Conservation (phyloP, 2,888 invertebrate species). For the Plemyria rubiginata region DNA sequence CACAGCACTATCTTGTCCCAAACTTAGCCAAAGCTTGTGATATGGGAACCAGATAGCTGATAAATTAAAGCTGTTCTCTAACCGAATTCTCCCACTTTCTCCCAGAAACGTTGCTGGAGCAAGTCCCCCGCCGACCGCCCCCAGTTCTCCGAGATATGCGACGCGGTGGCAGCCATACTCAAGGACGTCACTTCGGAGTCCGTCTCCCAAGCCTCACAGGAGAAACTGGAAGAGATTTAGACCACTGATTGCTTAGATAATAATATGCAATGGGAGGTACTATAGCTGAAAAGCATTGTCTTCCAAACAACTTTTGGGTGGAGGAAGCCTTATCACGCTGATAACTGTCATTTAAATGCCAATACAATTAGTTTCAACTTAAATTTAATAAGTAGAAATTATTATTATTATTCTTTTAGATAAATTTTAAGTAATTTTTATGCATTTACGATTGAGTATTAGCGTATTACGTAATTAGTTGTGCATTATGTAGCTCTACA, state of each 20-base stretch:
- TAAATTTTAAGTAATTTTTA: conserved; percentile 40
- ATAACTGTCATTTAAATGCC: no score
- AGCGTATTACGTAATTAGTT: conserved; percentile 7
- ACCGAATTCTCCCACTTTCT: neutral
- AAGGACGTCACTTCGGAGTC: conserved; percentile 63
- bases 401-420: conserved; percentile 11
- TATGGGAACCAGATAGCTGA: no score
- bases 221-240: conserved; percentile 47
- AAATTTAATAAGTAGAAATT: neutral
- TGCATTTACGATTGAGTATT: conserved; percentile 29
- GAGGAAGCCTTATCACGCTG: no score
- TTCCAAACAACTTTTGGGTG: no score
- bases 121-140: conserved; percentile 88
- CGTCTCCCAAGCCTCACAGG: conserved; percentile 55
- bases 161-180: conserved; percentile 62
- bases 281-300: no score
- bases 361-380: no score
- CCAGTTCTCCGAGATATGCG: conserved; percentile 86
- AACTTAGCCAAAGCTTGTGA: no score
- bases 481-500: neutral
- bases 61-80: no score
- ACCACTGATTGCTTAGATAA: no score
- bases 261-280: no score
- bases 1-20: no score
- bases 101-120: conserved; percentile 87